These are phyloP conservation scores for human DNA, from an alignment of 2,113 vertebrate species.

Conservation along the genomic window GRCh38 chr9:14356501-14357000, in stretches of 20 bases:
- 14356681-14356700: background rate
- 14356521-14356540: background rate
- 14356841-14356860: background rate
- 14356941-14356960: slow-evolving; percentile 62
- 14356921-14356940: slow-evolving; percentile 54
- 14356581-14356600: background rate
- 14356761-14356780: background rate
- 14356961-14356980: slow-evolving; percentile 59
- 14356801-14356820: background rate
- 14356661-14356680: background rate
- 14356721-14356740: background rate
- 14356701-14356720: background rate
- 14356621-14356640: background rate
- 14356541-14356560: background rate
- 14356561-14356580: too few species aligned
- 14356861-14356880: background rate
- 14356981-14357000: slow-evolving; percentile 57
- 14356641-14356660: background rate
- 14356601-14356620: background rate
- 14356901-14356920: slow-evolving; percentile 56
- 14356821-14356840: background rate
- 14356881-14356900: slow-evolving; percentile 45
- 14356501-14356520: too few species aligned
- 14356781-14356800: background rate
- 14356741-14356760: background rate